phyloP scores from a whole-genome alignment of 2,113 vertebrate genomes.

The Craseonycteris thonglongyai region DNA sequence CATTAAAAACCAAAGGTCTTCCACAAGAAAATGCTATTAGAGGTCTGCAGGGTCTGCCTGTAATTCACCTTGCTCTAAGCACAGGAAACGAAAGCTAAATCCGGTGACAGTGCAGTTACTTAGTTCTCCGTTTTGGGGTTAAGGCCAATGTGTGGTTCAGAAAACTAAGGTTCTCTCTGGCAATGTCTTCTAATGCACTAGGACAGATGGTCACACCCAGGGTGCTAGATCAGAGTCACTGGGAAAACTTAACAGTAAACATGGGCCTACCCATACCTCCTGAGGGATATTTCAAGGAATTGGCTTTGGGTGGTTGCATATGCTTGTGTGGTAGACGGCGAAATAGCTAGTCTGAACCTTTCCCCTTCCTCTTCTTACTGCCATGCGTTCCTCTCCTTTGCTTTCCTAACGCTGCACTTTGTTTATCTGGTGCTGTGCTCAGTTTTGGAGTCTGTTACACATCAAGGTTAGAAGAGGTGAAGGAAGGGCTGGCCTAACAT shows the following conservation, averaged over 20 bases:
- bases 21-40: neutral
- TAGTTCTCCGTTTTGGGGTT: neutral
- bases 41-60: neutral
- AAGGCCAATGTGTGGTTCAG: neutral
- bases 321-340: neutral
- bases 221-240: neutral
- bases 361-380: neutral
- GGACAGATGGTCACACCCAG: neutral
- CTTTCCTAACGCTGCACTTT: neutral
- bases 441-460: neutral
- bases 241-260: neutral
- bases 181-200: neutral
- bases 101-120: neutral
- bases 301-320: neutral
- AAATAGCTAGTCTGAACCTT: neutral
- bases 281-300: neutral
- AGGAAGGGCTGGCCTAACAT: neutral
- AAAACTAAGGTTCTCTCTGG: neutral
- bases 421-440: neutral
- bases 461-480: neutral
- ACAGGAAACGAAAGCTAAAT: neutral
- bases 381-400: neutral
- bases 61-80: neutral
- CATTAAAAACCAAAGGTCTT: neutral
- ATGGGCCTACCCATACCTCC: too few relatives aligned